phyloP scores from a whole-genome alignment of 2,888 invertebrate species.

The Uropetala carovei region DNA sequence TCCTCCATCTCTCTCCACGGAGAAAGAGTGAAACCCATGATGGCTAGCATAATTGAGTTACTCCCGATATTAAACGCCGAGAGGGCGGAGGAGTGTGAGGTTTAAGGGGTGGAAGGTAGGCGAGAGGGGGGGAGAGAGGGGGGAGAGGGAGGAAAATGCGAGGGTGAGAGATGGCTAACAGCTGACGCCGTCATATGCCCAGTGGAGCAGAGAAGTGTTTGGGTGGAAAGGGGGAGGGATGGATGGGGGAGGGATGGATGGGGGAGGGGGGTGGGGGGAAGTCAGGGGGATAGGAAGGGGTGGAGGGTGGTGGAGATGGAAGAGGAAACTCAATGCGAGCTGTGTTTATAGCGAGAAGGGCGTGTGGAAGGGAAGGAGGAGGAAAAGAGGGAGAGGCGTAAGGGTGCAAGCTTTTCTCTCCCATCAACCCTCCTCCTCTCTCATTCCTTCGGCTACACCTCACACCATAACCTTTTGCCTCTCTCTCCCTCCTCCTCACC shows the following conservation, averaged over 20 bases:
- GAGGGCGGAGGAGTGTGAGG: not conserved
- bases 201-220: slow-evolving; percentile 34
- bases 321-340: slow-evolving; percentile 30
- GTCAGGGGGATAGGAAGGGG: not conserved
- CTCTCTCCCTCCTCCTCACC: not conserved
- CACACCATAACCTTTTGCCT: not conserved
- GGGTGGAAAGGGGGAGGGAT: slow-evolving; percentile 1
- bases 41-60: slow-evolving; percentile 32
- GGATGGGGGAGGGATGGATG: not conserved
- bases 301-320: not conserved
- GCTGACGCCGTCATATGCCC: slow-evolving; percentile 35
- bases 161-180: slow-evolving; percentile 33
- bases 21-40: slow-evolving; percentile 22
- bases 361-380: not conserved
- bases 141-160: slow-evolving; percentile 21
- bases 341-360: slow-evolving; percentile 29
- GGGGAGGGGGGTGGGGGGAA: not conserved
- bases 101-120: not conserved
- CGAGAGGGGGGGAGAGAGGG: not conserved
- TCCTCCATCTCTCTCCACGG: not conserved
- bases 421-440: not conserved
- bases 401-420: not conserved
- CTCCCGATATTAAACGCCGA: slow-evolving; percentile 28
- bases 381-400: too few relatives aligned
- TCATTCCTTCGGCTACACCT: slow-evolving; percentile 1